Conservation (phyloP, 2,797 vertebrate genomes). For the Craterocephalus amniculus region DNA sequence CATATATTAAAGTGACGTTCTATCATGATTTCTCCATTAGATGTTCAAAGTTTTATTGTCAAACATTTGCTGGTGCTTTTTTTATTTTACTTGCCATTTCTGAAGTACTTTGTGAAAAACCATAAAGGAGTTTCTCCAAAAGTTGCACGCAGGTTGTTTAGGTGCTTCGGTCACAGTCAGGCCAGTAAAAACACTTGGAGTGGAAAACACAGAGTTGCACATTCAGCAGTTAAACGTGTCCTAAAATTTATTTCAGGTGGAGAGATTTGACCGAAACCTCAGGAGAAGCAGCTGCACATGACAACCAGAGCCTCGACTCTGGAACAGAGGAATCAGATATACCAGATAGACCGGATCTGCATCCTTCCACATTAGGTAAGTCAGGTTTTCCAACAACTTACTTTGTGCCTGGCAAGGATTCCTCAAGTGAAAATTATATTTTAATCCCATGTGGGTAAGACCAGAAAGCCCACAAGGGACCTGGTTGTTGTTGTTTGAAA, state of each 20-base stretch:
- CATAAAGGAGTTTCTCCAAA: background rate
- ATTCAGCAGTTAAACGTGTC: background rate
- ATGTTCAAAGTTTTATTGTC: background rate
- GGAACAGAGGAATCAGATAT: constrained; percentile 65
- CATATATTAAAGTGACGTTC: background rate
- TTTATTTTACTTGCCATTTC: background rate
- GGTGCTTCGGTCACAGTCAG: background rate
- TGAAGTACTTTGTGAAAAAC: background rate
- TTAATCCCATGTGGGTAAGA: constrained; percentile 17
- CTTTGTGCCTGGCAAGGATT: constrained; percentile 3
- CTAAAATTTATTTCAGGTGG: constrained; percentile 74
- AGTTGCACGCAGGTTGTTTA: background rate
- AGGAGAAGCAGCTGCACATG: constrained; percentile 76
- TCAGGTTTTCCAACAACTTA: constrained; percentile 8
- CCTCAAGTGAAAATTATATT: constrained; percentile 12
- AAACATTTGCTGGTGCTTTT: constrained; percentile 3
- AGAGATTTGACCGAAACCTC: constrained; percentile 80
- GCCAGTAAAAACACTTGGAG: background rate
- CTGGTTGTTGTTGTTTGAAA: constrained; percentile 25
- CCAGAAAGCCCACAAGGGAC: background rate
- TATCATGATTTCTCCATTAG: background rate
- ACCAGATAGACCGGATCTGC: constrained; percentile 54
- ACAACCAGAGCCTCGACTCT: constrained; percentile 70
- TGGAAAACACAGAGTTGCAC: background rate
- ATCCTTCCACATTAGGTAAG: constrained; percentile 55